Conservation (phyloP, 1,140 invertebrate genomes). For the Belonocnema kinseyi region DNA sequence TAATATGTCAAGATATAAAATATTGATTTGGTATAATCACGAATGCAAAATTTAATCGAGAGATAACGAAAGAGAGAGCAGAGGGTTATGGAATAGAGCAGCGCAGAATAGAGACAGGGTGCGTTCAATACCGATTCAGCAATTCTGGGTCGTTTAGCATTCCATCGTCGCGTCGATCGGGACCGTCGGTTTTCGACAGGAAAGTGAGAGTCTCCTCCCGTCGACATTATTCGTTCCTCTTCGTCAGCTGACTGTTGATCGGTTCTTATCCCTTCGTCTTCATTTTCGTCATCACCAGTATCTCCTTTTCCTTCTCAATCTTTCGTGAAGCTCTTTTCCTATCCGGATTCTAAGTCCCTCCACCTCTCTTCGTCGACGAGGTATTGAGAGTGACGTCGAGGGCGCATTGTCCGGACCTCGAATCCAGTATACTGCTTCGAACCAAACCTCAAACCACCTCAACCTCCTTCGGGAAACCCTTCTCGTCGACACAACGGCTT, state of each 20-base stretch:
- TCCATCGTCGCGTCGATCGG: slow-evolving; percentile 63
- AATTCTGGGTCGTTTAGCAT: slow-evolving; percentile 66
- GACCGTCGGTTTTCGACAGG: slow-evolving; percentile 59
- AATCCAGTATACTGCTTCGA: slow-evolving; percentile 37
- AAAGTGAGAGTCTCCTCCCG: slow-evolving; percentile 63
- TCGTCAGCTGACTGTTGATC: slow-evolving; percentile 66
- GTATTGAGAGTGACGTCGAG: slow-evolving; percentile 68
- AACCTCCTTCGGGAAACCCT: slow-evolving; percentile 20
- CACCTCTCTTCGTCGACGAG: slow-evolving; percentile 36
- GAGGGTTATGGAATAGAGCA: slow-evolving; percentile 1
- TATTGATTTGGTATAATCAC: too few species aligned
- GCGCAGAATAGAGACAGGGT: not conserved
- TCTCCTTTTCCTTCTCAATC: slow-evolving; percentile 26
- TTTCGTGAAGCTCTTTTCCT: slow-evolving; percentile 44
- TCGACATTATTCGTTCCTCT: slow-evolving; percentile 58
- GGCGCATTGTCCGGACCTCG: slow-evolving; percentile 61
- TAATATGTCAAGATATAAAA: too few species aligned
- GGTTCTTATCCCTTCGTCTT: slow-evolving; percentile 44
- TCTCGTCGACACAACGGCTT: slow-evolving; percentile 28
- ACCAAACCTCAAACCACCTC: slow-evolving; percentile 37
- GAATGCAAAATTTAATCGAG: not conserved
- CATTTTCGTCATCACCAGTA: not conserved
- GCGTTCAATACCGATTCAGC: slow-evolving; percentile 58
- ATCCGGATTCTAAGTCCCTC: slow-evolving; percentile 58
- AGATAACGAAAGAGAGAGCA: slow-evolving; percentile 34